Percentiles rank a stretch among this genome's conserved stretches.
phyloP scores from a whole-genome alignment of 2,888 invertebrate genomes.

The Eutolmus rufibarbis region DNA sequence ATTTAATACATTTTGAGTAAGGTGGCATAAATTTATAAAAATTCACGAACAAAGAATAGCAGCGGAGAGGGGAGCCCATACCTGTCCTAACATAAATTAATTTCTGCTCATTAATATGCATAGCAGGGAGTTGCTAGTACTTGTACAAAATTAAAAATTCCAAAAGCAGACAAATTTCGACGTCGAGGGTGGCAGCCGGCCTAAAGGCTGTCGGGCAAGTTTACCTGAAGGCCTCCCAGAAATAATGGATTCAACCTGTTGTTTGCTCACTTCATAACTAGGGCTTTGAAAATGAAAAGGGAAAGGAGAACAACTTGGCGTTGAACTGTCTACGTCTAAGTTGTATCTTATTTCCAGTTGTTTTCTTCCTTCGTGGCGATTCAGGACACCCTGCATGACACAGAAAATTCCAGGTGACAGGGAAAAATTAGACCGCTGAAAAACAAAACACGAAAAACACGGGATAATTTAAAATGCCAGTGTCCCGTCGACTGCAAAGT shows the following conservation, averaged over 20 bases:
- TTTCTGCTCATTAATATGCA: constrained; percentile 45
- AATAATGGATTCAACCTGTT: constrained; percentile 18
- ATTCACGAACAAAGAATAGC: not conserved
- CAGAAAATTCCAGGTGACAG: not conserved
- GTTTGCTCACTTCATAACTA: constrained; percentile 15
- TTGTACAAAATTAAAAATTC: constrained; percentile 45
- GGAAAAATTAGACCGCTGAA: not conserved
- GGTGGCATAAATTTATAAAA: constrained; percentile 11
- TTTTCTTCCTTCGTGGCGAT: not conserved
- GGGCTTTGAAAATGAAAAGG: not conserved
- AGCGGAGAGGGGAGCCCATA: not conserved
- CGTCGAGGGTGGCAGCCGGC: not conserved
- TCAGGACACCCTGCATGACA: not conserved
- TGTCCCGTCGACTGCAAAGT: not conserved
- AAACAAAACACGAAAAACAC: not conserved
- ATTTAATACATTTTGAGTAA: constrained; percentile 33
- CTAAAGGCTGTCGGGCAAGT: not conserved
- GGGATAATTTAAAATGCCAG: not conserved
- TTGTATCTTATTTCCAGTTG: not conserved
- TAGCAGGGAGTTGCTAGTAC: constrained; percentile 20
- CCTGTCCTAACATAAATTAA: constrained; percentile 41
- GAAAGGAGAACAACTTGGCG: not conserved
- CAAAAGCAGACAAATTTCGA: constrained; percentile 30
- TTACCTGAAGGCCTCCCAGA: not conserved
- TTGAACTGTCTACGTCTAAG: not conserved